Base-by-base conservation (phyloP, 2,113 vertebrate genomes). In the Colinus virginianus region DNA sequence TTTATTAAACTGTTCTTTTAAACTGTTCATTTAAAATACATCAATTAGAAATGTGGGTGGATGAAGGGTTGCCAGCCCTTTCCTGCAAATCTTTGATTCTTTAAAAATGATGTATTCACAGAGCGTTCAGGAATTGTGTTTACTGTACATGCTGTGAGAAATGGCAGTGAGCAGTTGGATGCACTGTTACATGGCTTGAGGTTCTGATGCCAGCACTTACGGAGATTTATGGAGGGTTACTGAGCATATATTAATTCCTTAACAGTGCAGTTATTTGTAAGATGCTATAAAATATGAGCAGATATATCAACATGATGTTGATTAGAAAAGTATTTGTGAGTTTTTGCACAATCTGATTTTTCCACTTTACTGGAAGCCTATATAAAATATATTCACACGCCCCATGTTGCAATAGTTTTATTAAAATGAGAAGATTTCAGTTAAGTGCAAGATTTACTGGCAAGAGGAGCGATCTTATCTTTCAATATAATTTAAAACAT, bases 381-480 rank as follows among this genome's bases (percentile, higher is more conserved):
- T n/a, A 26, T 63, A 51, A 46, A 76, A 64, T 49, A 58, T 6
- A 34, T 0, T 0, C 28, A 59, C 0, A 1, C 30, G 82, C 84
- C 38, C 63, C 79, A 1, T 85, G 43, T 58, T 89, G 87, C 72
- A 94, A 48, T 66, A 26, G 25, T 46, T 81, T 63, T 59, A 82
- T 77, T 82, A 82, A 95, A 72, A 81, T 80, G 2, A 62, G 32
- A 93, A 80, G 7, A 34, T 86, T 80, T 90, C 15, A 63, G 84
- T 77, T 72, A 87, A 87, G 40, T 32, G 34, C 46, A 67, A 95
- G 71, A 85, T 78, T 87, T 67, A 82, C 38, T 43, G 63, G 34
- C 78, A 93, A 76, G 48, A 91, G 15, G 16, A 84, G 84, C 92
- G 84, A 93, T 95, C 93, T 93, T 84, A 90, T 94, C 88, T 94